Conservation (phyloP, 2,797 vertebrate genomes). For the Hozukius guyotensis region DNA sequence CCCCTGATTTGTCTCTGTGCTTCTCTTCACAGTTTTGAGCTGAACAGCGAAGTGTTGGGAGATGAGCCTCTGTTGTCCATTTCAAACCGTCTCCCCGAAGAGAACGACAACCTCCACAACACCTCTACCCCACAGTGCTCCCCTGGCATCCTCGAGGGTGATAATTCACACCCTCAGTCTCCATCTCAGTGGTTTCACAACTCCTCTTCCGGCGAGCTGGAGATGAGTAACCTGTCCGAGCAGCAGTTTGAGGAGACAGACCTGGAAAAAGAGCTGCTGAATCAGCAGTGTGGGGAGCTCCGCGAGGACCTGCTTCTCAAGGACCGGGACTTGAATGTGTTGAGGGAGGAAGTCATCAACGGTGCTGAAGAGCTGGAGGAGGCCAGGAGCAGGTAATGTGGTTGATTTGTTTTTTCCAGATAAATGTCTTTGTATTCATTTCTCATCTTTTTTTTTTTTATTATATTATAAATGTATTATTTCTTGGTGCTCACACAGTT, state of each 20-base stretch:
- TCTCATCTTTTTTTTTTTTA: not conserved
- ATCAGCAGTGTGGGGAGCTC: constrained; percentile 81
- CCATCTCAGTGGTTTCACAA: constrained; percentile 53
- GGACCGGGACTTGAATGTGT: constrained; percentile 75
- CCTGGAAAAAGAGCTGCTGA: constrained; percentile 72
- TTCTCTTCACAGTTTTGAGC: constrained; percentile 66
- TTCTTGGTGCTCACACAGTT: not conserved
- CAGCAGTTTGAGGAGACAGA: constrained; percentile 46
- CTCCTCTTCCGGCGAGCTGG: constrained; percentile 35
- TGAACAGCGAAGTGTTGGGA: constrained; percentile 74
- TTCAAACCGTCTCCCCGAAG: constrained; percentile 56
- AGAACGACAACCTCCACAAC: not conserved
- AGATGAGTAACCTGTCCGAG: constrained; percentile 54
- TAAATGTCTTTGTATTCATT: not conserved
- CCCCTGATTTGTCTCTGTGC: not conserved
- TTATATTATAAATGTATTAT: not conserved
- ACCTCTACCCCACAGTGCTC: constrained; percentile 5
- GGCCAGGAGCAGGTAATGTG: constrained; percentile 72
- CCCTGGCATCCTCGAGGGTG: not conserved
- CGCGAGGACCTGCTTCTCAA: constrained; percentile 79
- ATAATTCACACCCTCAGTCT: constrained; percentile 29
- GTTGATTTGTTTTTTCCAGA: not conserved
- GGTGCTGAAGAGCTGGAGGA: constrained; percentile 80
- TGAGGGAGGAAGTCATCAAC: constrained; percentile 76
- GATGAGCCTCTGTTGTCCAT: constrained; percentile 75